phyloP scores from a whole-genome alignment of 92 coral and sea anemone genomes.

The Parazoanthus darwini region DNA sequence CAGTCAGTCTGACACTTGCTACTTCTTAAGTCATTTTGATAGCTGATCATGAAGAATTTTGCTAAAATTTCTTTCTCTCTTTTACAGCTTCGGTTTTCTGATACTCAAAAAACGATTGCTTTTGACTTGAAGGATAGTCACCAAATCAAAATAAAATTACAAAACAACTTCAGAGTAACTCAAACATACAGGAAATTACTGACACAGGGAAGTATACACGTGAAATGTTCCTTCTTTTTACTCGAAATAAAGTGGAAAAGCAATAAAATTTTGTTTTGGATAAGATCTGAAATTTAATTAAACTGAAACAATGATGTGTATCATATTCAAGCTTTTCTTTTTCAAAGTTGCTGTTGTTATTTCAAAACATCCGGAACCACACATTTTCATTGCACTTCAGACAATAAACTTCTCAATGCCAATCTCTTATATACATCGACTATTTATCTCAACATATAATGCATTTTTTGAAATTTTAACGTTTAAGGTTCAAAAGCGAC shows the following conservation, averaged over 20 bases:
- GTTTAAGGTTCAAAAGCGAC: not conserved
- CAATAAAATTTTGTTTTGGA: constrained; percentile 14
- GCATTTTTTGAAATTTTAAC: not conserved
- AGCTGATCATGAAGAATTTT: not conserved
- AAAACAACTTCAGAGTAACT: not conserved
- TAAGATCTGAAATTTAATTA: not conserved
- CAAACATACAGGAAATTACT: not conserved
- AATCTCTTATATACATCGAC: not conserved
- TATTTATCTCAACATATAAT: not conserved
- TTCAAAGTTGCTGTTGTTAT: constrained; percentile 2
- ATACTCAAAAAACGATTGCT: not conserved
- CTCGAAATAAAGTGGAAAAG: not conserved
- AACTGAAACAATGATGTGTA: constrained; percentile 3
- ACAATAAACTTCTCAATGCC: not conserved
- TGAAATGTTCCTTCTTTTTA: not conserved
- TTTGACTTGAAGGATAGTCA: not conserved
- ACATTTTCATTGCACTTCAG: not conserved
- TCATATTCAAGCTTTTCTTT: not conserved
- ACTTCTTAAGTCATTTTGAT: not conserved
- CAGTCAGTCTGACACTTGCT: not conserved
- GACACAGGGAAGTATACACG: not conserved
- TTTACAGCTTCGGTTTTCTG: not conserved
- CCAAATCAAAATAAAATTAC: no score
- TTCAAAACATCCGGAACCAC: constrained; percentile 15
- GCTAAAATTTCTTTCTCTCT: not conserved